These are phyloP conservation scores for Tinamus guttatus DNA, from an alignment of 2,113 vertebrate genomes.

Conservation along the genomic window DNA sequence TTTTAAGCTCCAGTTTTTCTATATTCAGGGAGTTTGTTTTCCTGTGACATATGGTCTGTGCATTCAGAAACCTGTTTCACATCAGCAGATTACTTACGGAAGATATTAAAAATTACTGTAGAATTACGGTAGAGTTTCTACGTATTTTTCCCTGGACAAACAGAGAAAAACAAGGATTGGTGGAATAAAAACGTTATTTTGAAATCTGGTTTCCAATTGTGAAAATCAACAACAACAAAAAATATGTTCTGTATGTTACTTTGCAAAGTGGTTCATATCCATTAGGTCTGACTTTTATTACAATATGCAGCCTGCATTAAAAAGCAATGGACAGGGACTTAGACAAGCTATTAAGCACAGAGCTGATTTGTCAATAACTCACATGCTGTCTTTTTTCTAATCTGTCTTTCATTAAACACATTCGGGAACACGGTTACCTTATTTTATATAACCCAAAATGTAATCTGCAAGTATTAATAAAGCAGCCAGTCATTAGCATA, in stretches of 20 bases:
- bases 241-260: neutral
- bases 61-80: neutral
- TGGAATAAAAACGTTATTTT: neutral
- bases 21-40: neutral
- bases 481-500: neutral
- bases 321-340: conserved; percentile 4
- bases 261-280: neutral
- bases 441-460: neutral
- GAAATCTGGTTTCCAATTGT: neutral
- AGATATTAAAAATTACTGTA: neutral
- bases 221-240: neutral
- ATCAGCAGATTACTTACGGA: neutral
- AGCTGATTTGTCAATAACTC: neutral
- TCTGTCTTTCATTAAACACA: neutral
- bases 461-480: neutral
- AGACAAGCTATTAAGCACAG: neutral
- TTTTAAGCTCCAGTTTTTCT: conserved; percentile 29
- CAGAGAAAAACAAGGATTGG: conserved; percentile 7
- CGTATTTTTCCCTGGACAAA: neutral
- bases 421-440: neutral
- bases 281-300: neutral
- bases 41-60: neutral
- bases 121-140: neutral
- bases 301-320: neutral
- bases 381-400: conserved; percentile 14